Evolutionary conservation across 2,113 vertebrate species (phyloP).

Genomic region (Bolborhynchus lineola): DNA sequence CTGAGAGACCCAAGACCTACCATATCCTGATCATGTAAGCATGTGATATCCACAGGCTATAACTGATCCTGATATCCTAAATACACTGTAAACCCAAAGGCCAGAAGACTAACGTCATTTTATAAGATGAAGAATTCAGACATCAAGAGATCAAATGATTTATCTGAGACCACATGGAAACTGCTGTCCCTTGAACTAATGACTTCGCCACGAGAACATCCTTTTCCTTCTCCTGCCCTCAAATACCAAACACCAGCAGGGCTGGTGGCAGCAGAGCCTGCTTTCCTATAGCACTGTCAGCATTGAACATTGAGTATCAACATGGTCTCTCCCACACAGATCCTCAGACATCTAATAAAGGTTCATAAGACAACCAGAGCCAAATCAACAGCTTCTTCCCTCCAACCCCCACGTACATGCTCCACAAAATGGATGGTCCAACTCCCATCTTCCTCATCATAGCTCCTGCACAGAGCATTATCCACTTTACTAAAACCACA

Average conservation of each 20-base stretch:
- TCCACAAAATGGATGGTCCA: background rate
- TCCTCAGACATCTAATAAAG: background rate
- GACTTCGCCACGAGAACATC: background rate
- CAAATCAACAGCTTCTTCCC: background rate
- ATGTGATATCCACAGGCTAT: accelerated
- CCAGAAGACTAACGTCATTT: background rate
- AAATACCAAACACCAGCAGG: background rate
- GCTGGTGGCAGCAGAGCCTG: background rate
- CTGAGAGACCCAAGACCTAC: background rate
- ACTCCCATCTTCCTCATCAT: background rate
- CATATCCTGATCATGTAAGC: background rate
- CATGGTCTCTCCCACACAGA: background rate
- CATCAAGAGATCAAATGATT: background rate
- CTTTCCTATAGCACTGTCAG: background rate
- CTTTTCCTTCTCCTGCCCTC: background rate
- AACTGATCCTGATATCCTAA: background rate
- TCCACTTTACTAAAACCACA: background rate
- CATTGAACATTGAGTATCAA: background rate
- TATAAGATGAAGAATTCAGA: background rate
- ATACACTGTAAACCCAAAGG: background rate
- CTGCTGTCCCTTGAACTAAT: background rate
- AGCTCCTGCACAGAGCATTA: background rate
- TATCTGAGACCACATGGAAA: background rate
- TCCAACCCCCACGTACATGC: background rate
- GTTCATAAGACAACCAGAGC: background rate